phyloP scores from a whole-genome alignment of 2,888 invertebrate genomes.

The Hipparchia sbordonii region DNA sequence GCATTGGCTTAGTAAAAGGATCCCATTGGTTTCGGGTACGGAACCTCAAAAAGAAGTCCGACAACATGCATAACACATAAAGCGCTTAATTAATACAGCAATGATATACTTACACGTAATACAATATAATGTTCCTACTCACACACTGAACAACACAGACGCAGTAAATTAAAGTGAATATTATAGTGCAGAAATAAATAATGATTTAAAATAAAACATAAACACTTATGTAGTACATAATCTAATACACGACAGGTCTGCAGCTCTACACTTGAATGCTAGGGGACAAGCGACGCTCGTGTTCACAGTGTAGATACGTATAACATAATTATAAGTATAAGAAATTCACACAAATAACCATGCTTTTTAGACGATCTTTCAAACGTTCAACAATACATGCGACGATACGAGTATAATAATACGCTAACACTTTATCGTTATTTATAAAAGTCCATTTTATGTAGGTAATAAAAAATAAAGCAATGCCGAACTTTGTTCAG shows the following conservation, averaged over 20 bases:
- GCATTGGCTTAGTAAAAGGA: too few species aligned
- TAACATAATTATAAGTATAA: not conserved
- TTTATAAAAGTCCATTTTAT: not conserved
- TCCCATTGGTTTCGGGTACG: too few species aligned
- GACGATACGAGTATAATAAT: not conserved
- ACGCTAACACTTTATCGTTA: not conserved
- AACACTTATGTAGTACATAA: conserved; percentile 38
- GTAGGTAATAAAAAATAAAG: too few species aligned
- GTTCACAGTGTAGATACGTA: conserved; percentile 50
- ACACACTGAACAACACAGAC: conserved; percentile 15
- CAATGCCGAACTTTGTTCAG: too few species aligned
- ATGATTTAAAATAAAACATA: conserved; percentile 27
- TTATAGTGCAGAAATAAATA: not conserved
- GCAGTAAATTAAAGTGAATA: not conserved
- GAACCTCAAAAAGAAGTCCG: conserved; percentile 15
- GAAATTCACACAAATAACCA: conserved; percentile 24
- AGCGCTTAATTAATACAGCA: conserved; percentile 25
- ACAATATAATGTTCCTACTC: conserved; percentile 15
- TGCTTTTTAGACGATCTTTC: conserved; percentile 24
- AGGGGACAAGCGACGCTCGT: conserved; percentile 74
- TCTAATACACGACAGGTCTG: conserved; percentile 56
- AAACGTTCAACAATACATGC: conserved; percentile 22
- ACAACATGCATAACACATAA: conserved; percentile 40
- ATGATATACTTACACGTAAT: conserved; percentile 25
- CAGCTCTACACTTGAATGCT: conserved; percentile 74